phyloP scores from a whole-genome alignment of 2,113 vertebrate species.

The Triplophysa siluroides region DNA sequence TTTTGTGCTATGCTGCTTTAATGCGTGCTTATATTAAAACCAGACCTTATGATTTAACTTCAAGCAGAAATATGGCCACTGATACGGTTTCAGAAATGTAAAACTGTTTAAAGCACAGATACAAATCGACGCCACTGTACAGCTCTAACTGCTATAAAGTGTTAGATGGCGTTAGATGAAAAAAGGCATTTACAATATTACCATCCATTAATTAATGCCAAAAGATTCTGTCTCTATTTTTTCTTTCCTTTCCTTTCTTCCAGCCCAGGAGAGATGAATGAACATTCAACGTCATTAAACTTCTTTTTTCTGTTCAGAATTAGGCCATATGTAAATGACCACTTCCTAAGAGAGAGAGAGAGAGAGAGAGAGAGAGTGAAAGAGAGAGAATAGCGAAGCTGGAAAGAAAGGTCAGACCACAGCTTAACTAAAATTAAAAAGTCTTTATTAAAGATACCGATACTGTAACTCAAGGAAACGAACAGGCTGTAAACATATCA shows the following conservation, averaged over 20 bases:
- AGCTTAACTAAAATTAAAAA: neutral
- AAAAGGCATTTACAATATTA: constrained; percentile 29
- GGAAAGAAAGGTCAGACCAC: neutral
- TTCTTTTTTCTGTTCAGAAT: constrained; percentile 21
- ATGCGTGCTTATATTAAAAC: constrained; percentile 12
- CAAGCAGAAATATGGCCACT: neutral
- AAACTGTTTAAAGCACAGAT: neutral
- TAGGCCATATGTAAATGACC: constrained; percentile 46
- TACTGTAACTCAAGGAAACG: neutral
- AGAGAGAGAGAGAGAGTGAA: neutral
- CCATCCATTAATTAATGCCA: constrained; percentile 34
- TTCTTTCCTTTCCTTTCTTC: constrained; percentile 16
- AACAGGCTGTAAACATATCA: neutral
- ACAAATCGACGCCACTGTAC: no score
- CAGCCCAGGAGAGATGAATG: constrained; percentile 32
- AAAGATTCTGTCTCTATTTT: neutral
- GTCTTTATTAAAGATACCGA: neutral
- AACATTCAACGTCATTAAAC: constrained; percentile 31
- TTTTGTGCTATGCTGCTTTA: neutral
- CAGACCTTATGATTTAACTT: neutral
- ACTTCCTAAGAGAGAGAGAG: constrained; percentile 25
- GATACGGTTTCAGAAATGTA: neutral
- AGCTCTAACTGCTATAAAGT: neutral
- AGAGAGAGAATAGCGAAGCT: neutral
- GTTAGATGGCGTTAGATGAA: neutral